Base-by-base conservation (phyloP, 2,113 vertebrate species). In the Muntiacus muntjak region DNA sequence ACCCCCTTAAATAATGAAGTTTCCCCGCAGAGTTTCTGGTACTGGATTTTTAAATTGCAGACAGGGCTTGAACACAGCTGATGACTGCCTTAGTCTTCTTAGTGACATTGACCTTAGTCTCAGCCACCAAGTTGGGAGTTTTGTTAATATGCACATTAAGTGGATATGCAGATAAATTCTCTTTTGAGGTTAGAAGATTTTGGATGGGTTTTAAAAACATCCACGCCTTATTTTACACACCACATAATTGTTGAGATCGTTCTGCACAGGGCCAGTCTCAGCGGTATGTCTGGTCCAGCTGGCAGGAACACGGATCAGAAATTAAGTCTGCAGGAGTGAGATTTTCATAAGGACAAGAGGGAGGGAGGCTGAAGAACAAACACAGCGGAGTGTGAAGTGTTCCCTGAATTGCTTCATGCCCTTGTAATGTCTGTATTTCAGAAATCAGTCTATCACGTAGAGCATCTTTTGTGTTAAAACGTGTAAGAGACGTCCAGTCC, bases 1-100 rank as follows among this genome's bases (percentile, higher is more conserved):
- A 71, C 47, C 50, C 45, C 67, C 92, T 62, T 30, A 40, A 81
- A 5, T 82, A 36, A 17, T 43, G 4, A 71, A 54, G 1, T 40
- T 97, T 78, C 89, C 3, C 15, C 91, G 95, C n/a, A 40, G 16
- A 92, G 52, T 81, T 76, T 7, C 76, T 78, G 91, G n/a, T 95
- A 25, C 13, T 82, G 54, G 84, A 89, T 23, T 95, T 55, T 10
- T 26, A 78, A 87, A 82, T 60, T 60, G 17, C 83, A 87, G 89
- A 14, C 43, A 74, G 85, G 47, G 2, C 90, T 81, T 10, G 74
- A 17, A 36, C 47, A 30, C 7, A 40, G 67, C 9, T 30, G 25
- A 57, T 25, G 33, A 14, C 47, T 50, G 47, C 47, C 47, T 50
- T 13, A 50, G 47, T 15, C 43, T 47, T 36, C 17, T 57, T 30